A percentile compares a stretch with the other conserved stretches of the same genome.
Evolutionary conservation across 1,140 invertebrate species (phyloP).

Genomic region (Musca vetustissima): DNA sequence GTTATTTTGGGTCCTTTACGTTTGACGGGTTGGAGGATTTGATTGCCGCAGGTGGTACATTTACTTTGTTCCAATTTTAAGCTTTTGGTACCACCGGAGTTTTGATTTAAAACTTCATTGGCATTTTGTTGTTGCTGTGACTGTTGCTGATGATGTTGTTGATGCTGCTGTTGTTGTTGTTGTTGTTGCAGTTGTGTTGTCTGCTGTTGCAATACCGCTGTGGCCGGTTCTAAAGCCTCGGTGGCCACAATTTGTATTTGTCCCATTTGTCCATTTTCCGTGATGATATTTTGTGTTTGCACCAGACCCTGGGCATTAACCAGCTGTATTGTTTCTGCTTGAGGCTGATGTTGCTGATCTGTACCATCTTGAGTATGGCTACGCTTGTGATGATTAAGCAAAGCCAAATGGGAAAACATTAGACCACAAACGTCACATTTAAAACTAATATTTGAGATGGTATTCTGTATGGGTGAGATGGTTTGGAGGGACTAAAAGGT

Average conservation of each 20-base stretch:
- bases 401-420: slow-evolving; percentile 75
- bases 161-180: slow-evolving; percentile 34
- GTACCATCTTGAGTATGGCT: slow-evolving; percentile 66
- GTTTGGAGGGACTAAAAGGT: slow-evolving; percentile 21
- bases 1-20: slow-evolving; percentile 63
- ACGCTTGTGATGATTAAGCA: slow-evolving; percentile 79
- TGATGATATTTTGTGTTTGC: slow-evolving; percentile 57
- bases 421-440: slow-evolving; percentile 84
- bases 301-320: slow-evolving; percentile 56
- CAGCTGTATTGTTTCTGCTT: slow-evolving; percentile 42
- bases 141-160: slow-evolving; percentile 36
- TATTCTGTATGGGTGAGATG: slow-evolving; percentile 56
- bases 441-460: slow-evolving; percentile 78
- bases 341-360: slow-evolving; percentile 39
- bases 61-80: slow-evolving; percentile 47
- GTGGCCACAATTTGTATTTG: slow-evolving; percentile 66
- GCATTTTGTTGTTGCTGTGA: slow-evolving; percentile 23
- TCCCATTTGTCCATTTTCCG: slow-evolving; percentile 54
- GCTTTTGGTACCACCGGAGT: slow-evolving; percentile 38
- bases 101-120: slow-evolving; percentile 42
- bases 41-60: slow-evolving; percentile 62
- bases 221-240: slow-evolving; percentile 56
- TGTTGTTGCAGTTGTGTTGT: slow-evolving; percentile 41
- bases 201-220: slow-evolving; percentile 47
- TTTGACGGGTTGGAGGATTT: slow-evolving; percentile 59